These are phyloP conservation scores for Ailurus styani DNA, from an alignment of 2,113 vertebrate genomes.

Conservation along the genomic window DNA sequence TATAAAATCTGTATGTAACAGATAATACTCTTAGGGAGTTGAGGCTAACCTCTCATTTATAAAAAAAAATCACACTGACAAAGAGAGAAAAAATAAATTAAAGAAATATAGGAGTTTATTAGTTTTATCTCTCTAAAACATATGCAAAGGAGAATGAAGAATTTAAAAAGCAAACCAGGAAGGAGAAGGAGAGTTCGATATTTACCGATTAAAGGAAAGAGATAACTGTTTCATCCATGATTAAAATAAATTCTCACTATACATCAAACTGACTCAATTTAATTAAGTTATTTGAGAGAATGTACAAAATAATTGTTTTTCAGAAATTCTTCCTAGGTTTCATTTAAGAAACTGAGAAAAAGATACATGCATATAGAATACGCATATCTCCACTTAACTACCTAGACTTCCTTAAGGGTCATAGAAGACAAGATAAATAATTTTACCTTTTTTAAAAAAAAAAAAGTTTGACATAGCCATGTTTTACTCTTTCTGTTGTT, in stretches of 20 bases:
- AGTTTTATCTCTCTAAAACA: background rate
- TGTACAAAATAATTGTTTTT: background rate
- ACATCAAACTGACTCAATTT: background rate
- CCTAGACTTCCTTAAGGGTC: background rate
- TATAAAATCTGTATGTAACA: background rate
- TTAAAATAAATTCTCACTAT: background rate
- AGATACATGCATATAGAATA: background rate
- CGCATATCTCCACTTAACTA: background rate
- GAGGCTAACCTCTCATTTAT: background rate
- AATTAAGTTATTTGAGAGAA: background rate
- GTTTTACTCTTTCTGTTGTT: constrained; percentile 34
- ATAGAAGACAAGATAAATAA: background rate
- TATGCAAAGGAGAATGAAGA: background rate
- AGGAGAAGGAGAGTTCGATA: background rate
- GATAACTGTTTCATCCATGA: background rate
- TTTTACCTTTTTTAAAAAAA: background rate
- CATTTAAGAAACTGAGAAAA: background rate
- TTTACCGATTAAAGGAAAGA: background rate
- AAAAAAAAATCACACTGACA: background rate
- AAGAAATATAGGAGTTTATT: background rate
- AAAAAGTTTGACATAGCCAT: constrained; percentile 47
- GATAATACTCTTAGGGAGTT: background rate
- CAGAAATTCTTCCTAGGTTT: background rate
- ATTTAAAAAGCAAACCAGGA: background rate
- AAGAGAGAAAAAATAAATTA: background rate